Evolutionary conservation across 2,113 vertebrate genomes (phyloP).

Genomic region (Fulmarus glacialis): DNA sequence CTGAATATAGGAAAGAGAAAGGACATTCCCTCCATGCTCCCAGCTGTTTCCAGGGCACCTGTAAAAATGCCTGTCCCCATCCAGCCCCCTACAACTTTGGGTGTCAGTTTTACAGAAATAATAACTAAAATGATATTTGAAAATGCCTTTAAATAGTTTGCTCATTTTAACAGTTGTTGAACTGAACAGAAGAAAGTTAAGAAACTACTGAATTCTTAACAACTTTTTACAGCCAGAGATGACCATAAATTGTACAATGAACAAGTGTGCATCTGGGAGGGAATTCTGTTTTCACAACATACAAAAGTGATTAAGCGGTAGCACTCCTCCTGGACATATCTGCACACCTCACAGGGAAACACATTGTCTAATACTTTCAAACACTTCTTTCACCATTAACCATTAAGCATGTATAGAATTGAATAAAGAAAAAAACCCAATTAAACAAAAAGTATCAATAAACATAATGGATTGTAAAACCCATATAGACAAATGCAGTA

Average conservation of each 20-base stretch:
- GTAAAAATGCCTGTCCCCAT: neutral
- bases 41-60: neutral
- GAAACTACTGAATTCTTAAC: neutral
- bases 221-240: neutral
- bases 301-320: neutral
- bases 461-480: neutral
- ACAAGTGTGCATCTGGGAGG: neutral
- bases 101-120: neutral
- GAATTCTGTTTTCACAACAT: neutral
- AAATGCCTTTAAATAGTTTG: neutral
- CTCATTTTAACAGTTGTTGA: slow-evolving; percentile 2
- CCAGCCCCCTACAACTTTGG: neutral
- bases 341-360: neutral
- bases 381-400: slow-evolving; percentile 13
- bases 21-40: neutral
- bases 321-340: neutral
- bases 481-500: neutral
- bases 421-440: neutral
- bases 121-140: neutral
- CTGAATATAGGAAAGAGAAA: neutral
- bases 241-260: neutral
- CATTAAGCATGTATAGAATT: neutral
- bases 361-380: neutral
- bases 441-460: neutral
- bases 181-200: neutral